These are phyloP conservation scores for Lycodopsis pacificus DNA, from an alignment of 2,797 vertebrate genomes.

Conservation along the genomic window DNA sequence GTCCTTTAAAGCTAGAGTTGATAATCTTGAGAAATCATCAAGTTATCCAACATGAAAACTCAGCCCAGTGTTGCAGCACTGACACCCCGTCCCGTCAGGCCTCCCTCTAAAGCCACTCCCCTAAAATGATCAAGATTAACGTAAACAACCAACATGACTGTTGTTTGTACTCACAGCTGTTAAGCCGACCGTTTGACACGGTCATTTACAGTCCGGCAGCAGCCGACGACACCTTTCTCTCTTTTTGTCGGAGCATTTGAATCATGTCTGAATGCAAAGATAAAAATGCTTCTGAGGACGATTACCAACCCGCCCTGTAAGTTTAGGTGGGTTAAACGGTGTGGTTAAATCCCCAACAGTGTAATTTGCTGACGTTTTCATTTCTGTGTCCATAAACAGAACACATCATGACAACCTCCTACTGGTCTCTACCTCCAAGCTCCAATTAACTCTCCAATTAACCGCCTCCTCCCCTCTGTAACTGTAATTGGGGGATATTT, in stretches of 20 bases:
- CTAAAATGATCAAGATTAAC: neutral
- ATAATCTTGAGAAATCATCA: too few relatives aligned
- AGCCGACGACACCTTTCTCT: too few relatives aligned
- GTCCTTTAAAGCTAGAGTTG: too few relatives aligned
- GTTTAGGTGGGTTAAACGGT: too few relatives aligned
- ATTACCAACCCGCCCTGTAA: neutral
- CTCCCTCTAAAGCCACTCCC: neutral
- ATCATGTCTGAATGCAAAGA: neutral
- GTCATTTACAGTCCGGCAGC: too few relatives aligned
- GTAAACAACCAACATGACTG: too few relatives aligned
- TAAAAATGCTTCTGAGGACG: neutral
- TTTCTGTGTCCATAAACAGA: slow-evolving; percentile 31
- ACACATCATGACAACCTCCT: neutral
- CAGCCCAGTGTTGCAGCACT: too few relatives aligned
- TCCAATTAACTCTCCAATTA: slow-evolving; percentile 48
- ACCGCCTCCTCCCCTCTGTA: slow-evolving; percentile 44
- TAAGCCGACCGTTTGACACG: too few relatives aligned
- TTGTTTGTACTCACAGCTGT: too few relatives aligned
- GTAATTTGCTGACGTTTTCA: slow-evolving; percentile 16
- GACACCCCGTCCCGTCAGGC: too few relatives aligned
- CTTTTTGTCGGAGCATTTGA: neutral
- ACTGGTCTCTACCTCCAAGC: slow-evolving; percentile 11
- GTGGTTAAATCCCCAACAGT: neutral
- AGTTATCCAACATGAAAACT: too few relatives aligned
- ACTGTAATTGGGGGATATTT: slow-evolving; percentile 43